Evolutionary conservation across 2,113 vertebrate genomes (phyloP).

Genomic region (Oreochromis spilurus): DNA sequence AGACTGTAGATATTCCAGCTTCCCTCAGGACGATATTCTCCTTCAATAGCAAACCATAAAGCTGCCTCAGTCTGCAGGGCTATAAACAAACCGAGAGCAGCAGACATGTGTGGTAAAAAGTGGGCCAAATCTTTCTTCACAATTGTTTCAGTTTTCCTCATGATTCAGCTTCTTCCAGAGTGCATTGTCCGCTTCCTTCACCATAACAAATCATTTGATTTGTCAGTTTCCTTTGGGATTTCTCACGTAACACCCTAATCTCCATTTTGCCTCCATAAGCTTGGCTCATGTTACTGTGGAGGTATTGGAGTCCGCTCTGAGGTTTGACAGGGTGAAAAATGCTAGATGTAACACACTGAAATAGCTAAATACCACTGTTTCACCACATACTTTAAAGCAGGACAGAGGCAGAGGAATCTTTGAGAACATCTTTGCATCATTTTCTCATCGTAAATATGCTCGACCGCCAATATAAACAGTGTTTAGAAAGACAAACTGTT

Average conservation of each 20-base stretch:
- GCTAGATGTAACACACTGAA: neutral
- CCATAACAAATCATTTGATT: constrained; percentile 53
- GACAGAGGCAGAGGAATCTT: neutral
- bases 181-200: constrained; percentile 21
- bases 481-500: constrained; percentile 10
- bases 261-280: constrained; percentile 36
- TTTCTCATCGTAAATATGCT: constrained; percentile 10
- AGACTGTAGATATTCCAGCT: constrained; percentile 41
- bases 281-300: constrained; percentile 29
- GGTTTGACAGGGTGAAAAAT: constrained; percentile 17
- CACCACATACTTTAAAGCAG: neutral
- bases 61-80: constrained; percentile 22
- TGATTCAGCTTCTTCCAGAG: constrained; percentile 28
- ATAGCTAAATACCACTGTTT: constrained; percentile 7
- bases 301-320: constrained; percentile 9
- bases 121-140: constrained; percentile 32
- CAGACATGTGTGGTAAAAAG: constrained; percentile 31
- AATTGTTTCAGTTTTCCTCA: constrained; percentile 36
- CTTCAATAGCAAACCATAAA: constrained; percentile 57
- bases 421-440: constrained; percentile 20
- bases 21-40: constrained; percentile 40
- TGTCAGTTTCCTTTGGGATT: constrained; percentile 36
- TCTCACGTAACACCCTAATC: constrained; percentile 54
- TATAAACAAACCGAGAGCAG: constrained; percentile 30
- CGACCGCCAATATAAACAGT: constrained; percentile 28